phyloP scores from a whole-genome alignment of 1,140 invertebrate genomes.

The Leptinotarsa texana region DNA sequence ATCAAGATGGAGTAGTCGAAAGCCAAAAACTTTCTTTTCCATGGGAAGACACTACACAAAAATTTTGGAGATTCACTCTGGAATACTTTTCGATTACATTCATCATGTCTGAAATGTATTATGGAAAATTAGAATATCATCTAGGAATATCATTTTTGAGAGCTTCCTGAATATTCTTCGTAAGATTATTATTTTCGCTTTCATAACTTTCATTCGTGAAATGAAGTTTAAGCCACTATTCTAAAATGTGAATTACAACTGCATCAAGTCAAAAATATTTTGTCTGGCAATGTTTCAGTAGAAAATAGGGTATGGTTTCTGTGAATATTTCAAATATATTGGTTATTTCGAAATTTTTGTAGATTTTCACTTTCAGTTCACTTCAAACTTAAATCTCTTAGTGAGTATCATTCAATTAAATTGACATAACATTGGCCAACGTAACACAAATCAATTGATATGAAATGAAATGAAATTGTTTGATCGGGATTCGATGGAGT shows the following conservation, averaged over 20 bases:
- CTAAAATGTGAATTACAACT: constrained; percentile 8
- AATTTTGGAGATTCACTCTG: neutral
- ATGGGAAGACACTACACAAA: too few species aligned
- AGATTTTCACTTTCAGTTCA: too few species aligned
- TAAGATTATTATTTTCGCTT: neutral
- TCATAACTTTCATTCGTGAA: neutral
- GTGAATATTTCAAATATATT: constrained; percentile 22
- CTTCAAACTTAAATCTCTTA: too few species aligned
- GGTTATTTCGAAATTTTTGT: too few species aligned
- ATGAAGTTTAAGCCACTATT: constrained; percentile 7
- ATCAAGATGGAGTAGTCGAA: too few species aligned
- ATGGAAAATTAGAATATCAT: neutral
- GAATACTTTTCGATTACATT: constrained; percentile 7
- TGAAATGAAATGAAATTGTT: too few species aligned
- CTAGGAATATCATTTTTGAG: neutral
- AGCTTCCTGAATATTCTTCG: neutral
- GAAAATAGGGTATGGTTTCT: neutral
- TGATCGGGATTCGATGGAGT: too few species aligned
- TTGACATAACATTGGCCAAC: too few species aligned
- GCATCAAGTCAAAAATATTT: too few species aligned
- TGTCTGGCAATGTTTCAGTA: constrained; percentile 8
- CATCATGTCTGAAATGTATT: neutral
- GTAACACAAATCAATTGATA: too few species aligned
- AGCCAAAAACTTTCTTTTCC: too few species aligned
- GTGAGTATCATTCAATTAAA: too few species aligned